These are phyloP conservation scores for Parauchenoglanis punctatus DNA, from an alignment of 2,797 vertebrate genomes.

Conservation along the genomic window DNA sequence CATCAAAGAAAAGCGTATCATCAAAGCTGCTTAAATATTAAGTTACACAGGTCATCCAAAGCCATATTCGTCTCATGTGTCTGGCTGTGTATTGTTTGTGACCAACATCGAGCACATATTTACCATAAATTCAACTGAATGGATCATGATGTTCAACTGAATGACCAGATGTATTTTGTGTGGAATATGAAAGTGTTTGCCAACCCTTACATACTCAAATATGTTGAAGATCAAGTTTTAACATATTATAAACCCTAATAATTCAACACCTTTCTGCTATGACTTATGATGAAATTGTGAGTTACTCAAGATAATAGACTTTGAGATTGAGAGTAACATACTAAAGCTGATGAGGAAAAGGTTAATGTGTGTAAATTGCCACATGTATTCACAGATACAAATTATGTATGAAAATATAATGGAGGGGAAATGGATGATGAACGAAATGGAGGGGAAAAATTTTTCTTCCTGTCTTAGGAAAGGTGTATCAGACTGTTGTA, in stretches of 20 bases:
- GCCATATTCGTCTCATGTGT: slow-evolving; percentile 53
- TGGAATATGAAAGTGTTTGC: slow-evolving; percentile 66
- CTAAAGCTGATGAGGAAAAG: not conserved
- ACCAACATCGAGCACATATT: slow-evolving; percentile 54
- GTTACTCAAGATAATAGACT: too few species aligned
- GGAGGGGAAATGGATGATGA: not conserved
- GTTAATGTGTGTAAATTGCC: not conserved
- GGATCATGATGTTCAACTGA: too few species aligned
- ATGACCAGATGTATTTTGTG: slow-evolving; percentile 40
- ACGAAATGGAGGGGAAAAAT: not conserved
- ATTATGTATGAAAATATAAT: too few species aligned
- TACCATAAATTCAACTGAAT: slow-evolving; percentile 56
- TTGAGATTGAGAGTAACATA: not conserved
- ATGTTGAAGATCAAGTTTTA: not conserved
- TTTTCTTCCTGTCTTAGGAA: not conserved
- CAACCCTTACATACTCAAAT: slow-evolving; percentile 62
- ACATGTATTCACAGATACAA: not conserved
- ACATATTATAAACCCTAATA: not conserved
- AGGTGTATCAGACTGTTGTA: not conserved
- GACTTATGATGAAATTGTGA: not conserved
- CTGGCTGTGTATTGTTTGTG: slow-evolving; percentile 59
- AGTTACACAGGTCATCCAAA: slow-evolving; percentile 51
- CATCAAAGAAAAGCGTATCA: not conserved
- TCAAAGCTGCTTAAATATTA: slow-evolving; percentile 41
- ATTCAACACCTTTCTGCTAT: not conserved